Evolutionary conservation across 1,140 invertebrate genomes (phyloP), one percentile per base, ranked within the genome.

Genomic region (Helicoverpa zea): DNA sequence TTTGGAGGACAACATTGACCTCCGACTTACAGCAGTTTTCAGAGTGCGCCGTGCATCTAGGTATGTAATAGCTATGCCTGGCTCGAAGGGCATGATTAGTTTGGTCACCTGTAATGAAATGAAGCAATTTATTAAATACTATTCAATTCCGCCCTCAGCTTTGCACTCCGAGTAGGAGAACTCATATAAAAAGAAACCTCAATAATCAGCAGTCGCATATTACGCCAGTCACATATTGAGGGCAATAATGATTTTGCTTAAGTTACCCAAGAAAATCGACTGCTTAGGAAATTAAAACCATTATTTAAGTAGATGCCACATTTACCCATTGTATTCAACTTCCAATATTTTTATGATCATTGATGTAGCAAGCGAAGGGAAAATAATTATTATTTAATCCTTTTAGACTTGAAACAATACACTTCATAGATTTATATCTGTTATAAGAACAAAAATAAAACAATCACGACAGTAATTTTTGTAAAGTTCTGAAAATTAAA

Each of bases 21-120:
- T 89, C 87, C 1, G 89, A 91, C 80, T 86, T 89, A 30, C 83
- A 91, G 35, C 72, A 76, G 11, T 52, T 77, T 43, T 81, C 64
- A 10, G 77, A 66, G 30, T 79, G 61, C 23, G 79, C 74, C 3
- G 68, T 64, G 11, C 77, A 30, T 16, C 79, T 85, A n/a, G 82
- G 59, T 29, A 51, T 59, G 66, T 84, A 86, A 70, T 79, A 88
- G 35, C 88, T 92, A 58, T 84, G 84, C 56, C 83, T 66, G 1
- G 79, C 70, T 72, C 86, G 84, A 23, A 90, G 68, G 79, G 10
- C 79, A 59, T 51, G 59, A 23, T 12, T 75, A 64, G 52, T 64
- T 13, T 74, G 52, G 29, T 79, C 51, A 52, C 9, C 76, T 79
- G 76, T n/a, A 59, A 79, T 12, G 4, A 5, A 12, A 29, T 11